These are phyloP conservation scores for Lota lota DNA, from an alignment of 2,113 vertebrate species.

Conservation along the genomic window DNA sequence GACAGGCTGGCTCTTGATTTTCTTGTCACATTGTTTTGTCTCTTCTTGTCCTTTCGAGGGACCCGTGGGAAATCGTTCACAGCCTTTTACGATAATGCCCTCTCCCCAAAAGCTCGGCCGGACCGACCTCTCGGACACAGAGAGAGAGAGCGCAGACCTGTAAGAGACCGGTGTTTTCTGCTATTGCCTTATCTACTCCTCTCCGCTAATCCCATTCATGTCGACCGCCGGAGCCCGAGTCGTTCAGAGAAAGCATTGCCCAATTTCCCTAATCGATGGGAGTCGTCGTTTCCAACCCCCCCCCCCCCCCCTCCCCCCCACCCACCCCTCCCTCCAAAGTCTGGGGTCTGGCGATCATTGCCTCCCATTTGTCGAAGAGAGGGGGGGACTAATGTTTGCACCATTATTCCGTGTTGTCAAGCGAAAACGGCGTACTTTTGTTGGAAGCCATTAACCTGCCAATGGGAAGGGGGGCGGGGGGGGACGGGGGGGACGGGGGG, in stretches of 20 bases:
- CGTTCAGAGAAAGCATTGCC: slow-evolving; percentile 49
- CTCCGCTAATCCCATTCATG: slow-evolving; percentile 55
- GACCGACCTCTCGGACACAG: slow-evolving; percentile 23
- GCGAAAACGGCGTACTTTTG: slow-evolving; percentile 32
- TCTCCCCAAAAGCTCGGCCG: slow-evolving; percentile 7
- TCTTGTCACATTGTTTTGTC: too few relatives aligned
- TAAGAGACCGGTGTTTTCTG: slow-evolving; percentile 47
- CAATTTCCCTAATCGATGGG: slow-evolving; percentile 66
- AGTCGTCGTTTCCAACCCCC: slow-evolving; percentile 33
- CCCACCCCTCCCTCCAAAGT: slow-evolving; percentile 33
- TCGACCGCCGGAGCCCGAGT: slow-evolving; percentile 44
- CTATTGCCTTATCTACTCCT: slow-evolving; percentile 47
- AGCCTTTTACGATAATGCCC: slow-evolving; percentile 2
- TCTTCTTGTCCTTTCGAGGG: too few relatives aligned
- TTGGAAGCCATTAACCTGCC: slow-evolving; percentile 30
- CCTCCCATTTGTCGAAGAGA: slow-evolving; percentile 10
- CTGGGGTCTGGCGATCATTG: slow-evolving; percentile 8
- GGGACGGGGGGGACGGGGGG: not conserved
- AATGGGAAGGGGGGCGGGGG: not conserved
- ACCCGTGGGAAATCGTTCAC: too few relatives aligned
- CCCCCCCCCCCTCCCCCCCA: slow-evolving; percentile 17
- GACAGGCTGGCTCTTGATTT: too few relatives aligned
- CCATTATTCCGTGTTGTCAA: slow-evolving; percentile 49
- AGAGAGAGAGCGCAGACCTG: not conserved
- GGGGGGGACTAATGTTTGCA: slow-evolving; percentile 49